A percentile compares a stretch with the other conserved stretches of the same genome.
Evolutionary conservation across 2,797 vertebrate species (phyloP).

Genomic region (Enteromius mattozi): DNA sequence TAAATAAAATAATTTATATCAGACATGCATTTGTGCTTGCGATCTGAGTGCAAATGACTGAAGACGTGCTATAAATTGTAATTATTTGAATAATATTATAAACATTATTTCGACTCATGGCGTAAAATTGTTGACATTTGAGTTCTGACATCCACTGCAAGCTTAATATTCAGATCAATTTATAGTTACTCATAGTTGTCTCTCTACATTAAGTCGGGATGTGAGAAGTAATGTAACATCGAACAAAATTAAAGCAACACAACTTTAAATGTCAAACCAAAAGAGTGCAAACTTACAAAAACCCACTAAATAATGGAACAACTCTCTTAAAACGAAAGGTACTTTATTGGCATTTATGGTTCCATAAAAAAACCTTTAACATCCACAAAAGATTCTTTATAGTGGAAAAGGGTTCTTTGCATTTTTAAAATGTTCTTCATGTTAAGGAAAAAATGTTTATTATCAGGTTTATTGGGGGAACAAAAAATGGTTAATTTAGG

Average conservation of each 20-base stretch:
- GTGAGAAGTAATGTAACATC: constrained; percentile 2
- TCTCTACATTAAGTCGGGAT: constrained; percentile 19
- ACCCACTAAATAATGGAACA: neutral
- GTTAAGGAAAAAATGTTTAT: neutral
- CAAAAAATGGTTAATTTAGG: neutral
- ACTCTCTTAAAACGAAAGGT: neutral
- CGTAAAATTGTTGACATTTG: constrained; percentile 15
- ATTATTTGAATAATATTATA: neutral
- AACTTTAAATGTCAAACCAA: constrained; percentile 34
- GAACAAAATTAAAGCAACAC: neutral
- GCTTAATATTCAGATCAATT: neutral
- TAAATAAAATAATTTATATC: neutral
- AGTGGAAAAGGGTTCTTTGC: neutral
- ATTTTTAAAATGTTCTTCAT: neutral
- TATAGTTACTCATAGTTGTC: neutral
- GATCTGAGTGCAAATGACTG: neutral
- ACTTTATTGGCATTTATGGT: neutral
- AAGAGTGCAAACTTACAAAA: neutral
- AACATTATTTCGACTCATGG: neutral
- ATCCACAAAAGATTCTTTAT: neutral
- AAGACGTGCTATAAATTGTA: neutral
- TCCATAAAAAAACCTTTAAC: neutral
- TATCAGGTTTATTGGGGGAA: no score
- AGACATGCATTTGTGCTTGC: neutral
- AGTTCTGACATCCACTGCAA: neutral